Conservation (phyloP, 1,140 invertebrate genomes). For the Schlechtendalia chinensis region DNA sequence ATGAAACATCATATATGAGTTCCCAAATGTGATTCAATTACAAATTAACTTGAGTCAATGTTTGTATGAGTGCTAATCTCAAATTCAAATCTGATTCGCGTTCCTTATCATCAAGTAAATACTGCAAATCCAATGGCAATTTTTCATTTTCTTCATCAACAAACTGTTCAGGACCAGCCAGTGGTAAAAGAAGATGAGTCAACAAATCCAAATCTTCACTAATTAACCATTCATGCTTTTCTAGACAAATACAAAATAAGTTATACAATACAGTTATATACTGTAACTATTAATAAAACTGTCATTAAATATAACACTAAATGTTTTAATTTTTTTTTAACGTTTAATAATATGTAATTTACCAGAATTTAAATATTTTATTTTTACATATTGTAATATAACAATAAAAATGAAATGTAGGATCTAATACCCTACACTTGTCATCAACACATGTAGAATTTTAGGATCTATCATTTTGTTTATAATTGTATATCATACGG, state of each 20-base stretch:
- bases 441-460: too few species aligned
- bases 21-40: conserved; percentile 6
- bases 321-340: too few species aligned
- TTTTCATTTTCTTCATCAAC: conserved; percentile 84
- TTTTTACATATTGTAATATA: too few species aligned
- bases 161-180: conserved; percentile 88
- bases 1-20: neutral
- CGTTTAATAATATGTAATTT: too few species aligned
- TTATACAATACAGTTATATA: neutral
- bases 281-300: too few species aligned
- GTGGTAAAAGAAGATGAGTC: conserved; percentile 72
- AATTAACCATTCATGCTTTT: conserved; percentile 76
- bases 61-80: conserved; percentile 62
- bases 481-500: too few species aligned
- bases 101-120: conserved; percentile 75
- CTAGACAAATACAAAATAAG: conserved; percentile 54
- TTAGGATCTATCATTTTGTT: too few species aligned
- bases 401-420: too few species aligned
- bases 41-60: conserved; percentile 57
- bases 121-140: conserved; percentile 80
- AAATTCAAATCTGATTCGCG: conserved; percentile 79
- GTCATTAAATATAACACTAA: too few species aligned
- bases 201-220: conserved; percentile 75
- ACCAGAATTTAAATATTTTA: too few species aligned
- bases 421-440: too few species aligned